Evolutionary conservation across 2,113 vertebrate species (phyloP).

Genomic region (Machaerirhynchus nigripectus): DNA sequence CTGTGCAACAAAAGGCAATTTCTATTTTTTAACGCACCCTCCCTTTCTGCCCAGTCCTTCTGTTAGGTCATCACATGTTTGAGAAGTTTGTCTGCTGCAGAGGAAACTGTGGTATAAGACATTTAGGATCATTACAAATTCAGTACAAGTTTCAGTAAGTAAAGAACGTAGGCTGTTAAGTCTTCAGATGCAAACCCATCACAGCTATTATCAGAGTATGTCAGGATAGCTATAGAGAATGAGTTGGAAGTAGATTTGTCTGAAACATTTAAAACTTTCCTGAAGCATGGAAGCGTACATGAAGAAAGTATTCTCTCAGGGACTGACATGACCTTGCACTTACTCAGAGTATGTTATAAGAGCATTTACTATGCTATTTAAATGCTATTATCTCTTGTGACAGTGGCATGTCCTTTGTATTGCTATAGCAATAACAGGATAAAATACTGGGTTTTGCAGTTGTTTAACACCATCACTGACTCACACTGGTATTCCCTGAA

Average conservation of each 20-base stretch:
- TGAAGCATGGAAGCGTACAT: neutral
- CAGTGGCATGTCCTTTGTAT: neutral
- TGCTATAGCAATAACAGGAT: neutral
- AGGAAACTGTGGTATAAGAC: neutral
- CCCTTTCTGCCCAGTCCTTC: neutral
- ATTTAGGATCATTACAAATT: neutral
- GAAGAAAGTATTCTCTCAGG: neutral
- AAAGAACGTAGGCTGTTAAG: neutral
- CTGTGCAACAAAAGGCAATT: neutral
- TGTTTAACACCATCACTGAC: neutral
- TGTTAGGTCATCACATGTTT: neutral
- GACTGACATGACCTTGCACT: neutral
- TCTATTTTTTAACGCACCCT: neutral
- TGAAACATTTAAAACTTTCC: constrained; percentile 5
- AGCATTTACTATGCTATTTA: neutral
- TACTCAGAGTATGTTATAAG: neutral
- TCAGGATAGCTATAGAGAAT: neutral
- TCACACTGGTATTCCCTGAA: neutral
- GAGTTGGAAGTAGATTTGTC: constrained; percentile 11
- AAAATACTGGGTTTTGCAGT: neutral
- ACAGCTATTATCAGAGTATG: neutral
- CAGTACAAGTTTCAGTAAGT: neutral
- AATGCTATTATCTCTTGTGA: neutral
- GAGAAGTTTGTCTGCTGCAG: neutral
- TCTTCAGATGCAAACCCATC: neutral